A percentile compares a stretch with the other conserved stretches of the same genome.
These are phyloP conservation scores for Agraylea sexmaculata DNA, from an alignment of 1,140 invertebrate species.

Conservation along the genomic window DNA sequence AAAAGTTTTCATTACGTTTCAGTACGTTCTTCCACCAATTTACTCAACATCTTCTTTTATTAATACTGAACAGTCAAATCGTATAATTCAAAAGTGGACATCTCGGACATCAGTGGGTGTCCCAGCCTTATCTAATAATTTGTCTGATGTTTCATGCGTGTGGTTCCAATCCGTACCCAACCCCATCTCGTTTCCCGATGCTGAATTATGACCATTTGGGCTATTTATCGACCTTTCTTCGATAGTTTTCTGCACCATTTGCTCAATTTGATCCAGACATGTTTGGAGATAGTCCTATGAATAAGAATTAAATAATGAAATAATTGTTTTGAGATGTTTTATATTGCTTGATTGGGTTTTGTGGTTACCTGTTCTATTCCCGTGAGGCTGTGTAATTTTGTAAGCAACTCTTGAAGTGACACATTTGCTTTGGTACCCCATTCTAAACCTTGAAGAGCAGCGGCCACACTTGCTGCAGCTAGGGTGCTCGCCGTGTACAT, in stretches of 20 bases:
- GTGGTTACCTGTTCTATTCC: constrained; percentile 63
- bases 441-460: constrained; percentile 63
- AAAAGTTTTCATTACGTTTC: constrained; percentile 5
- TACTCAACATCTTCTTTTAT: constrained; percentile 4
- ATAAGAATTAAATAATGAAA: constrained; percentile 20
- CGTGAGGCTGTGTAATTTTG: constrained; percentile 57
- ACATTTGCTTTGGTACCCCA: constrained; percentile 49
- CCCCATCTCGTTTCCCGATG: constrained; percentile 42
- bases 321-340: background rate
- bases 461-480: constrained; percentile 71
- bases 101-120: constrained; percentile 72
- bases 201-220: constrained; percentile 31
- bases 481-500: constrained; percentile 79
- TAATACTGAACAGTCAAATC: too few species aligned
- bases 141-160: constrained; percentile 40
- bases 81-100: constrained; percentile 49
- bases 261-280: constrained; percentile 62
- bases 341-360: too few species aligned
- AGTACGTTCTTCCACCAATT: constrained; percentile 9
- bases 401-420: constrained; percentile 41
- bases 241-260: constrained; percentile 50
- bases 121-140: constrained; percentile 56
- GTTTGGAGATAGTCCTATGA: constrained; percentile 59
- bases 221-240: constrained; percentile 25
- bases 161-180: constrained; percentile 56